Percentiles rank a stretch among this genome's conserved stretches.
phyloP scores from a whole-genome alignment of 2,113 vertebrate genomes.

The Lonchura striata region DNA sequence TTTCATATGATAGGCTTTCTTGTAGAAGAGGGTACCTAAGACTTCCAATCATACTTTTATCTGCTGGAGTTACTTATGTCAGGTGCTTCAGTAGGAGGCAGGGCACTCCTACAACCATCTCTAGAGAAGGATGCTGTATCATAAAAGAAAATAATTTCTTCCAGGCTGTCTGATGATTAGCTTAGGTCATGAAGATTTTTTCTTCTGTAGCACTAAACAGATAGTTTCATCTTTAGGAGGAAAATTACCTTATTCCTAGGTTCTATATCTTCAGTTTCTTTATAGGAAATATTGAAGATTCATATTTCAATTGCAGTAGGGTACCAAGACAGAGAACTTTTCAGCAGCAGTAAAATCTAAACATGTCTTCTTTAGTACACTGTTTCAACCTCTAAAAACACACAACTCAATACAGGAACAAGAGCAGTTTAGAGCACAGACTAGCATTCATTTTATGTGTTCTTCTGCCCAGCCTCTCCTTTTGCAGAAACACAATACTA shows the following conservation, averaged over 20 bases:
- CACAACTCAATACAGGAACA: neutral
- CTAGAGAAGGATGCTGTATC: neutral
- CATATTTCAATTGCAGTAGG: neutral
- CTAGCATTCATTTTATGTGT: neutral
- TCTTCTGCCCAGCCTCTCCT: neutral
- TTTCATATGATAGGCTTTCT: neutral
- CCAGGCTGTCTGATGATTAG: neutral
- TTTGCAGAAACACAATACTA: neutral
- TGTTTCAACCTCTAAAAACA: neutral
- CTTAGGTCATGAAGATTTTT: neutral
- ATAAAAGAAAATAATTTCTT: neutral
- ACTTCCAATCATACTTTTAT: neutral
- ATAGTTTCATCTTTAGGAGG: neutral
- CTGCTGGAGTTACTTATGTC: neutral
- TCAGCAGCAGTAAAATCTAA: neutral
- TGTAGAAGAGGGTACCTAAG: neutral
- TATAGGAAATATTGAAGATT: neutral
- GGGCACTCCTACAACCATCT: neutral
- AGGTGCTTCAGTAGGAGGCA: neutral
- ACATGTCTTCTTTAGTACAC: neutral
- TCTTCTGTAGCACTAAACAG: neutral
- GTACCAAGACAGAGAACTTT: neutral
- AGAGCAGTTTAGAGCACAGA: neutral
- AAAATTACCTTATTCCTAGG: neutral
- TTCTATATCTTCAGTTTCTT: neutral